A percentile compares a stretch with the other conserved stretches of the same genome.
These are phyloP conservation scores for Rattus rattus DNA, from an alignment of 2,113 vertebrate genomes.

Conservation along the genomic window DNA sequence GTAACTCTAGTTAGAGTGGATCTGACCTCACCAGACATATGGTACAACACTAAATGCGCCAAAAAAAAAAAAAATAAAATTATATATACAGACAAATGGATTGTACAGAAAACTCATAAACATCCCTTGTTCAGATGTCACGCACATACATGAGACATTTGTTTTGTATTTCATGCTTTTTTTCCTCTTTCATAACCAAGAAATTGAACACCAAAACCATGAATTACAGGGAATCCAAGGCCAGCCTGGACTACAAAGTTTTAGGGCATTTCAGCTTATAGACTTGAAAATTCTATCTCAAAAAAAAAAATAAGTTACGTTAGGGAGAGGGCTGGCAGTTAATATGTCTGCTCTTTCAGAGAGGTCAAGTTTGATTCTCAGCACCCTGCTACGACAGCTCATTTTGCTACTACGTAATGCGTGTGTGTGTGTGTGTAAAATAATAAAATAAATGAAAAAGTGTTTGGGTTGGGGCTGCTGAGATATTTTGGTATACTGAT, in stretches of 20 bases:
- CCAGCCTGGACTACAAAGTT: background rate
- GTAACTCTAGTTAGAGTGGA: too few relatives aligned
- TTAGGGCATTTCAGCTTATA: too few relatives aligned
- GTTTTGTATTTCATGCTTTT: background rate
- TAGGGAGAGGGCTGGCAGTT: background rate
- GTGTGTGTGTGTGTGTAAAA: too few relatives aligned
- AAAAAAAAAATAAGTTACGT: background rate
- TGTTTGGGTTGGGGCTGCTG: too few relatives aligned
- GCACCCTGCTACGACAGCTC: background rate
- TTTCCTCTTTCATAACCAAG: constrained; percentile 24
- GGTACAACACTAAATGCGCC: too few relatives aligned
- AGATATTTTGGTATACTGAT: too few relatives aligned
- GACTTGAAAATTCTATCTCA: background rate
- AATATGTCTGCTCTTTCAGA: background rate
- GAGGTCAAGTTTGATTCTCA: background rate
- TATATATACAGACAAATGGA: background rate
- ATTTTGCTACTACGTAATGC: too few relatives aligned
- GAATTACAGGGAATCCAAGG: background rate
- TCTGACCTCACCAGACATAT: too few relatives aligned
- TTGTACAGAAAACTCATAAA: background rate
- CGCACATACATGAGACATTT: background rate
- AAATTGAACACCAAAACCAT: background rate
- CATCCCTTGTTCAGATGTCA: background rate
- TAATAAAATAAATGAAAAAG: too few relatives aligned
- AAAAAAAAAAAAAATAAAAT: too few relatives aligned